phyloP scores from a whole-genome alignment of 2,888 invertebrate species.

The Elaeidobius kamerunicus region DNA sequence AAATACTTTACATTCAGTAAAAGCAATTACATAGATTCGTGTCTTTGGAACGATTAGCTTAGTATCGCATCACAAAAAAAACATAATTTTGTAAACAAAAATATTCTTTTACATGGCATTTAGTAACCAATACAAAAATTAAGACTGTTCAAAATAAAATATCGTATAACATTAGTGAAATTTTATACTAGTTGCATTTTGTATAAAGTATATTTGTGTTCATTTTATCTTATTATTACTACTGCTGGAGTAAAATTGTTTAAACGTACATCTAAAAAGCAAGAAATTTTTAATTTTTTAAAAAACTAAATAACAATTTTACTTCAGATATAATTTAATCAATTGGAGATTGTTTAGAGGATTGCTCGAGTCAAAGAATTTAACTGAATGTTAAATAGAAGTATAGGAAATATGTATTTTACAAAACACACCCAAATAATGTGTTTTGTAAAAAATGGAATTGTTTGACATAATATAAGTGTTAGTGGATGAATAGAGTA shows the following conservation, averaged over 20 bases:
- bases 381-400: constrained; percentile 43
- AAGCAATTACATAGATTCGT: too few relatives aligned
- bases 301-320: constrained; percentile 9
- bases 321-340: constrained; percentile 12
- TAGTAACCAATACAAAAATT: constrained; percentile 34
- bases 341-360: constrained; percentile 42
- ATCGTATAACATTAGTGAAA: constrained; percentile 37
- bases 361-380: constrained; percentile 36
- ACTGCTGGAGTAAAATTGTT: constrained; percentile 6
- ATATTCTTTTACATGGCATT: constrained; percentile 48
- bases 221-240: constrained; percentile 36
- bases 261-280: not conserved
- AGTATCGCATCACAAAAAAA: constrained; percentile 12
- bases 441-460: constrained; percentile 14
- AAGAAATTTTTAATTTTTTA: not conserved
- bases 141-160: constrained; percentile 45
- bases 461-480: constrained; percentile 45
- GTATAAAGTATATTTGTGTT: constrained; percentile 36
- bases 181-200: constrained; percentile 41
- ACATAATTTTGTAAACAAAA: constrained; percentile 32
- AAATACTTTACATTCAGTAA: not conserved
- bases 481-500: constrained; percentile 48
- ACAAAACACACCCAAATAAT: constrained; percentile 16
- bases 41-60: too few relatives aligned
- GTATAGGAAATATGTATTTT: constrained; percentile 36